phyloP scores from a whole-genome alignment of 2,888 invertebrate genomes.

The Parnassius apollo region DNA sequence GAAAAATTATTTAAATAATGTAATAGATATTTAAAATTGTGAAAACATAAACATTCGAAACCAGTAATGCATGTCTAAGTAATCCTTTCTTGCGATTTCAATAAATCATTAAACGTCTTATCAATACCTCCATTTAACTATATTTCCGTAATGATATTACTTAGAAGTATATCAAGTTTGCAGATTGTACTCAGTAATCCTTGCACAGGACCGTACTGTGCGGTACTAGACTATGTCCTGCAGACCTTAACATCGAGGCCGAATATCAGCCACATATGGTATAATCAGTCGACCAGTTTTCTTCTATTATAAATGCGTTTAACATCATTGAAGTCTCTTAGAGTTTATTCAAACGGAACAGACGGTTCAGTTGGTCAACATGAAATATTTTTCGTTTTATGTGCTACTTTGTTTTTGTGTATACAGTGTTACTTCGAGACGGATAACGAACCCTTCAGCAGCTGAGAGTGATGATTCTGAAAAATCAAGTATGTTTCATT shows the following conservation, averaged over 20 bases:
- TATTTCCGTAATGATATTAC: constrained; percentile 22
- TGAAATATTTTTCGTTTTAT: constrained; percentile 42
- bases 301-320: constrained; percentile 63
- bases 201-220: constrained; percentile 16
- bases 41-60: too few species aligned
- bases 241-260: constrained; percentile 44
- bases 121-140: too few species aligned
- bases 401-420: constrained; percentile 44
- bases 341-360: constrained; percentile 42
- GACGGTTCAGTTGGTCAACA: constrained; percentile 39
- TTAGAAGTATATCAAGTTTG: constrained; percentile 21
- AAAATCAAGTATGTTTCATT: constrained; percentile 37
- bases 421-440: constrained; percentile 41
- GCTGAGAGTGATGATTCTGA: constrained; percentile 35
- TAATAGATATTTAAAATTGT: too few species aligned
- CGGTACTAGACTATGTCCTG: constrained; percentile 33
- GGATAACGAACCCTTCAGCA: constrained; percentile 40
- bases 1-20: too few species aligned
- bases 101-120: too few species aligned
- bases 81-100: too few species aligned
- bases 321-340: constrained; percentile 46
- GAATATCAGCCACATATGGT: constrained; percentile 58
- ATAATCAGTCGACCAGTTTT: constrained; percentile 42
- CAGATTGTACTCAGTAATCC: constrained; percentile 28
- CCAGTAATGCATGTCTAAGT: too few species aligned